Evolutionary conservation across 2,113 vertebrate genomes (phyloP), one percentile per base, ranked within the genome.

Genomic region (Pelodiscus sinensis): DNA sequence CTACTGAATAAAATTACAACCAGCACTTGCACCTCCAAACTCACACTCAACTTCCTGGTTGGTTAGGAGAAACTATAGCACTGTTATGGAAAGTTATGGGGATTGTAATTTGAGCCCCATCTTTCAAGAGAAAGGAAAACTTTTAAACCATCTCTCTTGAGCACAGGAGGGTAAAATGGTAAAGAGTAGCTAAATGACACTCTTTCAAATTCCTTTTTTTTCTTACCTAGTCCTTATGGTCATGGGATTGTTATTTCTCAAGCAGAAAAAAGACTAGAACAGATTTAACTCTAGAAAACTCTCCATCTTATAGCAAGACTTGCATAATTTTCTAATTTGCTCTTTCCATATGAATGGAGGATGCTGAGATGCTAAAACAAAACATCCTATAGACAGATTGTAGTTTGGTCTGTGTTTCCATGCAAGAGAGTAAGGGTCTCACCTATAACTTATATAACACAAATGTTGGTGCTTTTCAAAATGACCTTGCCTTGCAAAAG

Each of bases 161-260:
- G 81, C 73, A 95, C 62, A 44, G 25, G 84, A 91, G 78, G 18
- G 58, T 83, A 90, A 92, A 73, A 89, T 83, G 91, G 88, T 85
- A 95, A 93, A 81, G n/a, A 94, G 50, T 38, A 95, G 81, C 62
- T 91, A 95, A 92, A 92, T 82, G 81, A 96, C 50, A 77, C 92
- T 56, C 7, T 91, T 95, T 60, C 65, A 91, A 90, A 57, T 65
- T 38, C 73, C 50, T 60, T 77, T 92, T 51, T 50, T 21, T 58
- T 68, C 95, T 94, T 84, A 75, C 56, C 88, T 90, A 77, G n/a
- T 68, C 75, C 89, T 94, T 92, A 96, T 91, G 24, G 38, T 77
- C 38, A 44, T 25, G 38, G 11, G 27, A 77, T 27, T 50, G 12
- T 50, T 77, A 77, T 77, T 50, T 77, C 71, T 91, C 73, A 88